Evolutionary conservation across 2,888 invertebrate genomes (phyloP), one percentile per base, ranked within the genome.

Genomic region (Bembecia ichneumoniformis): DNA sequence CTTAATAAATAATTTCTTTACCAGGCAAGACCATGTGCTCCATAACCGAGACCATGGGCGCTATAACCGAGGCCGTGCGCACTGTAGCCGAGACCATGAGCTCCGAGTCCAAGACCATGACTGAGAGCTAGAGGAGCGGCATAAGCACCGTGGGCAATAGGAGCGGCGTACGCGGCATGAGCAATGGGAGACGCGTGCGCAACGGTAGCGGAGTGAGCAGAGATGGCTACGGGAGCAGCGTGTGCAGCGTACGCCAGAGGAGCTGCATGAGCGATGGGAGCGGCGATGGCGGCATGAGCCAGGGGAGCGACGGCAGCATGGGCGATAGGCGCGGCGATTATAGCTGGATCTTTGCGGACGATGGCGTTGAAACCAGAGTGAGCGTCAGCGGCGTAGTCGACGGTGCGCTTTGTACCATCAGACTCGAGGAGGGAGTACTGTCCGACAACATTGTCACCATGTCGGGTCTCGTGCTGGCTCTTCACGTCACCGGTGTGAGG

Each of bases 391-490:
- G 57, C 53, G 49, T 88, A 88, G 56, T 88, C 88, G 3, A 88
- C 88, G 5, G 77, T 87, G 52, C 88, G 80, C 35, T 52, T 52
- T 4, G 81, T 82, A 51, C 88, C 88, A 63, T 88, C 88, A 3
- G 88, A 74, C 56, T 80, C 51, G 83, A 88, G 58, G n/a, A 58
- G 55, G 9, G 58, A 58, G 55, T 58, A 58, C 49, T 58, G 58
- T 36, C 58, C 58, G 43, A 82, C 80, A 13, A 88, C 88, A 46
- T 81, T 79, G 63, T 88, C 88, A 14, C 88, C 88, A 51, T 77
- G 76, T 13, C 88, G 81, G 3, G 77, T 76, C 70, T 88, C 88
- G 47, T 81, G 80, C 64, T 88, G 88, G 51, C 52, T 54, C 52
- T 58, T 58, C 50, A 58, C 52, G 45, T 58, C 58, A 5, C 58